These are phyloP conservation scores for Psittacula derbiana DNA, from an alignment of 2,797 vertebrate species.

Conservation along the genomic window DNA sequence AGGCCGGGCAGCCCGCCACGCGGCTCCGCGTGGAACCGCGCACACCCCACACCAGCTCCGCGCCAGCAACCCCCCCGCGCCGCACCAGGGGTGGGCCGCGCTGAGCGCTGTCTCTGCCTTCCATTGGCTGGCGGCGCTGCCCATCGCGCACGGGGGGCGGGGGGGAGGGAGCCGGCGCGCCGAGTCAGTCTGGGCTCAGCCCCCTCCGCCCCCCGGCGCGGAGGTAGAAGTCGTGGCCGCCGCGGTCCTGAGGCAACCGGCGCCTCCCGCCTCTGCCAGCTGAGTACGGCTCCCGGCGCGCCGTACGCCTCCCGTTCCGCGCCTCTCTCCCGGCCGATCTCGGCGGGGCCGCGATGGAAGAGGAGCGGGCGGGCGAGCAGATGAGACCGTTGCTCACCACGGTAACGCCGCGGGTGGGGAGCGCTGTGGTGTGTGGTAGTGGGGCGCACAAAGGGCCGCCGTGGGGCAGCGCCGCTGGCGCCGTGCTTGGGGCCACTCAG, in stretches of 20 bases:
- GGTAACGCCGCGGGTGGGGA: constrained; percentile 56
- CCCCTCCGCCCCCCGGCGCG: neutral
- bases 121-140: neutral
- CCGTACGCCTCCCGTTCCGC: neutral
- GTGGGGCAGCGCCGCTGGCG: neutral
- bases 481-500: neutral
- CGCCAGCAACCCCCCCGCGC: neutral
- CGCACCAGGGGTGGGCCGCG: neutral
- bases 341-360: constrained; percentile 71
- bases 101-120: neutral
- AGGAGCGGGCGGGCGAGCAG: constrained; percentile 76
- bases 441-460: neutral
- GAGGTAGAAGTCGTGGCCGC: neutral
- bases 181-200: neutral
- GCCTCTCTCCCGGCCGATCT: neutral
- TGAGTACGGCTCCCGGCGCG: neutral
- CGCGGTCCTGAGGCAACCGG: neutral
- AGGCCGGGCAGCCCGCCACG: neutral
- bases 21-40: neutral
- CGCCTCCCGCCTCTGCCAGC: neutral
- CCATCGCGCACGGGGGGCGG: neutral
- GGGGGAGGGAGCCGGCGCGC: neutral
- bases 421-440: neutral
- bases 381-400: constrained; percentile 80
- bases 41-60: neutral